Percentiles rank a stretch among this genome's conserved stretches.
Evolutionary conservation across 92 coral and sea anemone species (phyloP).

Genomic region (Zoanthus sansibaricus): DNA sequence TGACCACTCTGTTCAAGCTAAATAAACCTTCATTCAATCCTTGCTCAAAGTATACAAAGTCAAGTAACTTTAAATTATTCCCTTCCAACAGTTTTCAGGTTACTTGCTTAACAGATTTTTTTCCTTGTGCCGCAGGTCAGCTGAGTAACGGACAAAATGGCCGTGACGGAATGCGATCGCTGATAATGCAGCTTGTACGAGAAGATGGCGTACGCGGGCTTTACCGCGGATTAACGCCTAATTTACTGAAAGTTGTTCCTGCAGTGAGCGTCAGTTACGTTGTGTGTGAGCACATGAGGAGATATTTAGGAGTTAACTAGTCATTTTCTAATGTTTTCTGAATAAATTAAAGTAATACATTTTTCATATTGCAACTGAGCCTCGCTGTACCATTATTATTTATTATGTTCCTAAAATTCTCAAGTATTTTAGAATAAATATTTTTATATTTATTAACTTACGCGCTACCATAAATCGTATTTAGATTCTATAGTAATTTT

Average conservation of each 20-base stretch:
- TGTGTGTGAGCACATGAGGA: conserved; percentile 41
- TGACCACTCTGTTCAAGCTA: too few relatives aligned
- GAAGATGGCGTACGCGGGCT: conserved; percentile 65
- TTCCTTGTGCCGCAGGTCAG: background rate
- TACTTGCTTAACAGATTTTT: background rate
- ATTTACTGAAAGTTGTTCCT: conserved; percentile 65
- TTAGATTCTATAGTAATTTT: too few relatives aligned
- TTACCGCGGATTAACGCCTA: conserved; percentile 63
- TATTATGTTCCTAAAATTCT: too few relatives aligned
- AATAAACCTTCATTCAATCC: too few relatives aligned
- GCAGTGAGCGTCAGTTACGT: conserved; percentile 64
- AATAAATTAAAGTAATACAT: too few relatives aligned
- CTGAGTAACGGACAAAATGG: conserved; percentile 12
- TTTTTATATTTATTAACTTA: too few relatives aligned
- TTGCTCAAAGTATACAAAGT: background rate
- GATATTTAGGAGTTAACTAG: conserved; percentile 29
- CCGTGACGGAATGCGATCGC: conserved; percentile 47
- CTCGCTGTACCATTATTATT: too few relatives aligned
- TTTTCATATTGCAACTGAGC: too few relatives aligned
- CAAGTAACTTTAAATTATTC: background rate
- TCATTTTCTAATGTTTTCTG: background rate
- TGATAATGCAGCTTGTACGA: conserved; percentile 24
- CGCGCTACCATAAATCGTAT: too few relatives aligned
- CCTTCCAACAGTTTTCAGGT: background rate
- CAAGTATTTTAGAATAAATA: too few relatives aligned